Evolutionary conservation across 2,888 invertebrate genomes (phyloP).

Genomic region (Tiliacea aurago): DNA sequence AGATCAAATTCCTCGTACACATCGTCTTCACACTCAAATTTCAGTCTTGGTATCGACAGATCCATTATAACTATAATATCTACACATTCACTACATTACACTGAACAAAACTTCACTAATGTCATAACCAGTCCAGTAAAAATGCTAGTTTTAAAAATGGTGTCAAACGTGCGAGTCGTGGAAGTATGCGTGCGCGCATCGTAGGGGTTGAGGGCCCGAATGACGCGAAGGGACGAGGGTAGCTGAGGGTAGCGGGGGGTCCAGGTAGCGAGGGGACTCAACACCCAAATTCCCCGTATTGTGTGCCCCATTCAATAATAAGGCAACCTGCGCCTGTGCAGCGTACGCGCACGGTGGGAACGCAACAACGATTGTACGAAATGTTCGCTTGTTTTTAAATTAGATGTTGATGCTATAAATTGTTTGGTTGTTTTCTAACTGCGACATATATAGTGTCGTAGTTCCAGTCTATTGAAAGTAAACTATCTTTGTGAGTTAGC

Average conservation of each 20-base stretch:
- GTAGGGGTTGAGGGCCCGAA: slow-evolving; percentile 79
- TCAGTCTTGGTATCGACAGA: slow-evolving; percentile 83
- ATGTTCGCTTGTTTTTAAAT: slow-evolving; percentile 71
- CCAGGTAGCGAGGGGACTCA: slow-evolving; percentile 83
- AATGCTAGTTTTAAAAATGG: slow-evolving; percentile 58
- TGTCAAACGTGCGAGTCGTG: slow-evolving; percentile 45
- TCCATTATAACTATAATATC: slow-evolving; percentile 78
- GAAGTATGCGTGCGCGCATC: slow-evolving; percentile 80
- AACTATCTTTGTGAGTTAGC: slow-evolving; percentile 31
- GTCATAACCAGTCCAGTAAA: slow-evolving; percentile 72
- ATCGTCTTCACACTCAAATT: slow-evolving; percentile 80
- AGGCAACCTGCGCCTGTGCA: slow-evolving; percentile 72
- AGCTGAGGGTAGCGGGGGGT: slow-evolving; percentile 59
- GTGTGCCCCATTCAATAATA: slow-evolving; percentile 73
- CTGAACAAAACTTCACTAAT: slow-evolving; percentile 67
- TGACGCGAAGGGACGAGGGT: slow-evolving; percentile 69
- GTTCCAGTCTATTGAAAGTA: slow-evolving; percentile 51
- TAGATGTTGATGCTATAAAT: slow-evolving; percentile 68
- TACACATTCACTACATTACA: slow-evolving; percentile 69
- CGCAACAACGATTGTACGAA: slow-evolving; percentile 63
- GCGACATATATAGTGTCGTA: slow-evolving; percentile 45
- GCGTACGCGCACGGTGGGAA: slow-evolving; percentile 68
- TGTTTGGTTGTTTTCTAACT: slow-evolving; percentile 62
- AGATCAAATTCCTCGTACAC: slow-evolving; percentile 76
- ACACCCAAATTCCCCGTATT: slow-evolving; percentile 81